phyloP scores from a whole-genome alignment of 2,797 vertebrate genomes.

The Mycteria americana region DNA sequence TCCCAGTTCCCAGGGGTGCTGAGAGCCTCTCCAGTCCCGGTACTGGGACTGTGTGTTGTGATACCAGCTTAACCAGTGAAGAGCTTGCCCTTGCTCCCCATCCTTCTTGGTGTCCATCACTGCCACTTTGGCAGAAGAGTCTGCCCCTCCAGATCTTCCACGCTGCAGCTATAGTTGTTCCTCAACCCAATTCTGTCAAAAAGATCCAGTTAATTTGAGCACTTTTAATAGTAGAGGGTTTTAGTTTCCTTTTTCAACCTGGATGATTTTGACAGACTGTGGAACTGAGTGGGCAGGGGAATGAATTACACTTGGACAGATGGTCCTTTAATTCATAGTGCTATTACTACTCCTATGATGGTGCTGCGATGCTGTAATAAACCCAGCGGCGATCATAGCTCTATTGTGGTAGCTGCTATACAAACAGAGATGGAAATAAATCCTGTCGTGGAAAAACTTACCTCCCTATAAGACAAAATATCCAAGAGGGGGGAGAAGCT shows the following conservation, averaged over 20 bases:
- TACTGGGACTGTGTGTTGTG: background rate
- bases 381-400: background rate
- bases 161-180: background rate
- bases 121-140: background rate
- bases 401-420: background rate
- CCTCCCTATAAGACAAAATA: background rate
- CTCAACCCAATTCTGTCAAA: constrained; percentile 54
- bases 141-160: background rate
- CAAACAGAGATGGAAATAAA: background rate
- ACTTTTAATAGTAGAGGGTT: background rate
- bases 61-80: background rate
- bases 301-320: constrained; percentile 42
- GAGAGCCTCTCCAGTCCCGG: background rate
- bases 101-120: fast-evolving
- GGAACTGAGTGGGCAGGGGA: constrained; percentile 50
- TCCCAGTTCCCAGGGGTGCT: background rate
- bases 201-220: background rate
- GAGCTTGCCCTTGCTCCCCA: background rate
- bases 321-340: background rate
- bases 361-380: background rate
- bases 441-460: background rate
- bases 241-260: background rate
- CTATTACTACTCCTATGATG: background rate
- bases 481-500: background rate
- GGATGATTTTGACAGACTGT: constrained; percentile 54